These are phyloP conservation scores for Meandrusa payeni DNA, from an alignment of 2,888 invertebrate genomes.

Conservation along the genomic window DNA sequence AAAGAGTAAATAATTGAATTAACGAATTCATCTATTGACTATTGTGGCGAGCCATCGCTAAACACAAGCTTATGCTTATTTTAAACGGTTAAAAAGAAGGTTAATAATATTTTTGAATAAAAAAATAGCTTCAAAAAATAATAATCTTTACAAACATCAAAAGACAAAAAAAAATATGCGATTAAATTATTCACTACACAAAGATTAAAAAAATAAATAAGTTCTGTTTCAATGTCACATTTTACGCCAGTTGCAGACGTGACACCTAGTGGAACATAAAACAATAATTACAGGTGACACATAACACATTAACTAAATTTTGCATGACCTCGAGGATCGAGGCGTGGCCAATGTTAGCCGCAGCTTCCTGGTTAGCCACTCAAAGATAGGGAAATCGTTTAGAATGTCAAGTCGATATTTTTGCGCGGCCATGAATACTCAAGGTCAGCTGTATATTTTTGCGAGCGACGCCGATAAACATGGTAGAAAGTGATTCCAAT, in stretches of 20 bases:
- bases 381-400: slow-evolving; percentile 74
- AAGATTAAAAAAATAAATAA: background rate
- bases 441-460: slow-evolving; percentile 67
- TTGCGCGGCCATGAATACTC: slow-evolving; percentile 72
- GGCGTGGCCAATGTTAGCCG: slow-evolving; percentile 65
- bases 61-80: too few relatives aligned
- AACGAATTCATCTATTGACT: too few relatives aligned
- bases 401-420: slow-evolving; percentile 78
- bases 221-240: slow-evolving; percentile 12
- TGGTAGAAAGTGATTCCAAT: slow-evolving; percentile 72
- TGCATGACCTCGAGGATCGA: slow-evolving; percentile 32
- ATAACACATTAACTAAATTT: slow-evolving; percentile 27
- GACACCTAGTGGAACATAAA: slow-evolving; percentile 1
- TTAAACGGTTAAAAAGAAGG: too few relatives aligned
- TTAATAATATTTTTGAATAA: slow-evolving; percentile 4
- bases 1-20: too few relatives aligned
- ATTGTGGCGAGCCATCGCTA: too few relatives aligned
- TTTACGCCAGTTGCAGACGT: slow-evolving; percentile 4
- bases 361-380: slow-evolving; percentile 73
- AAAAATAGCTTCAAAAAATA: too few relatives aligned
- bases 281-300: slow-evolving; percentile 18
- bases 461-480: slow-evolving; percentile 60
- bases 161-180: background rate
- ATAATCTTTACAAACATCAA: too few relatives aligned
- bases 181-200: background rate